Conservation (phyloP, 2,113 vertebrate genomes). For the Oryctolagus cuniculus region mOryCun1.1 NC_091441.1:106741501-106742000, state of each 20-base stretch:
- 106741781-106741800: conserved; percentile 3
- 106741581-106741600: background rate
- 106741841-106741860: conserved; percentile 67
- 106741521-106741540: background rate
- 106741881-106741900: conserved; percentile 52
- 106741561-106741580: background rate
- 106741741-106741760: background rate
- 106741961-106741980: conserved; percentile 9
- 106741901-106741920: background rate
- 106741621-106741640: background rate
- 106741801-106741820: background rate
- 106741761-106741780: background rate
- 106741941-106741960: background rate
- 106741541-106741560: background rate
- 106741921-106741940: background rate
- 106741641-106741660: background rate
- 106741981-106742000: background rate
- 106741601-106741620: background rate
- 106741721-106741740: conserved; percentile 29
- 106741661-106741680: background rate
- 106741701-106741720: background rate
- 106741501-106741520: background rate
- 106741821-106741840: conserved; percentile 65
- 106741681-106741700: background rate
- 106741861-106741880: conserved; percentile 66